Evolutionary conservation across 2,888 invertebrate species (phyloP).

Genomic region (Luperina testacea): DNA sequence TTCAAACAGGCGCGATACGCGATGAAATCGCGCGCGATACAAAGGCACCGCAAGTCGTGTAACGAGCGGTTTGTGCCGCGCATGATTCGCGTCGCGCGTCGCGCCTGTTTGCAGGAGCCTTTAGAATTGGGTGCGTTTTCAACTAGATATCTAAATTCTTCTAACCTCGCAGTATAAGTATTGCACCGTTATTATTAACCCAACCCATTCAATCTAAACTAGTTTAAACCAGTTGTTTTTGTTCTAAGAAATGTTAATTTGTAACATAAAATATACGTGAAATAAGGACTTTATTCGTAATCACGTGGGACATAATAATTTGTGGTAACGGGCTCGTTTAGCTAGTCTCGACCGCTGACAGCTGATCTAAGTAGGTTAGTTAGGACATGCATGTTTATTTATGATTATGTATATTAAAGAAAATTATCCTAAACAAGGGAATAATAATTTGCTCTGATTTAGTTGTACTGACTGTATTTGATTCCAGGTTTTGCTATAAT

Average conservation of each 20-base stretch:
- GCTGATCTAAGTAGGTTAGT: constrained; percentile 69
- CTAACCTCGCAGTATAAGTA: background rate
- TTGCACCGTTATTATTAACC: constrained; percentile 15
- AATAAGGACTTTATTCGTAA: constrained; percentile 44
- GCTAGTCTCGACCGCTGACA: constrained; percentile 56
- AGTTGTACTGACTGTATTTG: background rate
- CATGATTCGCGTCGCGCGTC: too few species aligned
- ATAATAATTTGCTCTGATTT: constrained; percentile 11
- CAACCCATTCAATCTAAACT: constrained; percentile 19
- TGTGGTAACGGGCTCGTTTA: constrained; percentile 39
- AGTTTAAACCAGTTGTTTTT: constrained; percentile 20
- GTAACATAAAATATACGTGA: constrained; percentile 11
- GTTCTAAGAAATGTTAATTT: constrained; percentile 32
- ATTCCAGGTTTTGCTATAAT: background rate
- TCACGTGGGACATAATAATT: constrained; percentile 38
- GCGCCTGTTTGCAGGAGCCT: too few species aligned
- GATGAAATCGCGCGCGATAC: too few species aligned
- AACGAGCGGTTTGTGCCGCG: too few species aligned
- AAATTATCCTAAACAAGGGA: constrained; percentile 2
- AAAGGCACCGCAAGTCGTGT: too few species aligned
- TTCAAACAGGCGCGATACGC: too few species aligned
- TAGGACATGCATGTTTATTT: constrained; percentile 11
- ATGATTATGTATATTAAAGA: constrained; percentile 19
- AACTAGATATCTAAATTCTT: background rate
- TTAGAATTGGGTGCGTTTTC: background rate